These are phyloP conservation scores for Achatina immaculata DNA, from an alignment of 1,140 invertebrate species.

Conservation along the genomic window DNA sequence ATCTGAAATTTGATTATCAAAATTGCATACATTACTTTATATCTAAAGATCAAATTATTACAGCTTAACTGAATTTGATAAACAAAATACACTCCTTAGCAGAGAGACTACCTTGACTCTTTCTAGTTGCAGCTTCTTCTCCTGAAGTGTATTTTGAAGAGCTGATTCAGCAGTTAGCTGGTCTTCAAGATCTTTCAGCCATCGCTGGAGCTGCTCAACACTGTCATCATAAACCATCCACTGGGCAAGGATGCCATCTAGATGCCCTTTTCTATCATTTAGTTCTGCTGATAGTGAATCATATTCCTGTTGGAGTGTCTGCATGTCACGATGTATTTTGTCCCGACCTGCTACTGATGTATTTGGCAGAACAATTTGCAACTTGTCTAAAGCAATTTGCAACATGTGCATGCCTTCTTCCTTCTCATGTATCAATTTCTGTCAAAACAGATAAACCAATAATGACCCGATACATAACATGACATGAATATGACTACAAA, in stretches of 20 bases:
- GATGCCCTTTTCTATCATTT: constrained; percentile 92
- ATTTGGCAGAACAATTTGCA: constrained; percentile 92
- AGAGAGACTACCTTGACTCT: constrained; percentile 87
- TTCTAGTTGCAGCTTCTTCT: constrained; percentile 92
- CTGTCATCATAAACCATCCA: constrained; percentile 68
- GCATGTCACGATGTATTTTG: constrained; percentile 85
- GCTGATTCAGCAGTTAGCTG: constrained; percentile 92
- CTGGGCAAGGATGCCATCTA: constrained; percentile 77
- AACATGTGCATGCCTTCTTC: constrained; percentile 91
- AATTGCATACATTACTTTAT: no score
- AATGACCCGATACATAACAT: background rate
- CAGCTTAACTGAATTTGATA: no score
- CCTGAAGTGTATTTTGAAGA: constrained; percentile 89
- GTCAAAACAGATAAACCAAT: constrained; percentile 20
- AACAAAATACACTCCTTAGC: background rate
- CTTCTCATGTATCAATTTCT: constrained; percentile 63
- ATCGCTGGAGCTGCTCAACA: constrained; percentile 87
- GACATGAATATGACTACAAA: no score
- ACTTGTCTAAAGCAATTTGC: constrained; percentile 87
- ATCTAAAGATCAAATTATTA: no score
- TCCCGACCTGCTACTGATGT: constrained; percentile 90
- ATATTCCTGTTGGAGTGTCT: constrained; percentile 90
- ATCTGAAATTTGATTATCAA: no score
- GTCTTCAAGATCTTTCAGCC: constrained; percentile 90
- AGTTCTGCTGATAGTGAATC: constrained; percentile 87